Conservation (phyloP, 2,888 invertebrate genomes). For the Trisateles emortualis region DNA sequence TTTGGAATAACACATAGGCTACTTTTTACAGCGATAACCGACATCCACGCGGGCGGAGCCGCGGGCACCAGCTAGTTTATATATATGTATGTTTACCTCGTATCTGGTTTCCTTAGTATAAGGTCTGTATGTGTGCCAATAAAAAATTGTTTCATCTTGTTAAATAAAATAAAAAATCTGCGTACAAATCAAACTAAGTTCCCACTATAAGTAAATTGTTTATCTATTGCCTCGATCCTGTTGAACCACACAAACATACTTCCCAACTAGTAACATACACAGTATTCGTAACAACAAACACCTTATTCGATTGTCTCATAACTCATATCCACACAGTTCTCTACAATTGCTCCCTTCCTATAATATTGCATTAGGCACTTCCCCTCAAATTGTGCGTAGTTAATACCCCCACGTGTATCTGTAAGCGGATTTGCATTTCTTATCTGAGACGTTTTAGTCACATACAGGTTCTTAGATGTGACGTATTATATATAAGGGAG, state of each 20-base stretch:
- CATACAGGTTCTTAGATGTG: conserved; percentile 47
- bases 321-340: conserved; percentile 53
- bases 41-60: too few relatives aligned
- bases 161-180: too few relatives aligned
- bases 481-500: not conserved
- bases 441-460: conserved; percentile 57
- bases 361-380: conserved; percentile 59
- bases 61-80: too few relatives aligned
- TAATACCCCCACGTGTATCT: conserved; percentile 58
- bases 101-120: too few relatives aligned
- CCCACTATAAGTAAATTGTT: too few relatives aligned
- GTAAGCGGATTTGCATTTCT: conserved; percentile 66
- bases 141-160: too few relatives aligned
- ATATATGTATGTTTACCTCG: too few relatives aligned
- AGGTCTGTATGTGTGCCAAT: too few relatives aligned
- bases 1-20: too few relatives aligned
- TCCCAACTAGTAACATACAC: not conserved
- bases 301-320: conserved; percentile 39
- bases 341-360: conserved; percentile 63
- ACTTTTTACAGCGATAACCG: too few relatives aligned
- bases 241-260: not conserved
- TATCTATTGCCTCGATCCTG: too few relatives aligned
- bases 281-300: conserved; percentile 16
- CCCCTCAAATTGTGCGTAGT: conserved; percentile 66
- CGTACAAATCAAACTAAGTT: not conserved